A percentile compares a stretch with the other conserved stretches of the same genome.
Evolutionary conservation across 2,888 invertebrate genomes (phyloP).

Genomic region (Amblyjoppa fuscipennis): DNA sequence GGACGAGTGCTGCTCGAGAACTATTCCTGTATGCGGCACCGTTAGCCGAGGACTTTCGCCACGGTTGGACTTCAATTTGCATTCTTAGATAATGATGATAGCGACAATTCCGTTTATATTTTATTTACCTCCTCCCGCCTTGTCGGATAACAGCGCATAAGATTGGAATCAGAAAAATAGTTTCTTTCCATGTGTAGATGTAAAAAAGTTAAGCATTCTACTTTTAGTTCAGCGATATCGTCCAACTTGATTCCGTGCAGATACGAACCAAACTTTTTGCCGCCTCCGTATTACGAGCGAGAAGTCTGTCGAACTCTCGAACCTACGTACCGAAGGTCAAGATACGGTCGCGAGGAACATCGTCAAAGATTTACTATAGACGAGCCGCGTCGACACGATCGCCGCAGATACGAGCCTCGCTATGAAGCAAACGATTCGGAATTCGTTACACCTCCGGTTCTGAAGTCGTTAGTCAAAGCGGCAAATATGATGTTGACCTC

Average conservation of each 20-base stretch:
- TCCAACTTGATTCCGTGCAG: constrained; percentile 31
- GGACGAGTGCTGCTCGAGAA: constrained; percentile 45
- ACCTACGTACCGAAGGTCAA: neutral
- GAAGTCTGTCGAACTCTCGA: constrained; percentile 24
- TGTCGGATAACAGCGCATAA: neutral
- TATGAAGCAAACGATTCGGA: constrained; percentile 39
- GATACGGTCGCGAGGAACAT: constrained; percentile 31
- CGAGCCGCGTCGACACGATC: constrained; percentile 15
- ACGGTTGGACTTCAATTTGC: constrained; percentile 51
- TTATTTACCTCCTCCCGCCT: neutral
- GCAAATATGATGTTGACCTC: constrained; percentile 65
- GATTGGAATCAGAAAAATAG: neutral
- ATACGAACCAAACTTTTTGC: constrained; percentile 59
- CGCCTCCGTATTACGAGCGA: constrained; percentile 39
- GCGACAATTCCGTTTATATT: neutral
- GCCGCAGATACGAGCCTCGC: constrained; percentile 7
- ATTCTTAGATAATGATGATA: neutral
- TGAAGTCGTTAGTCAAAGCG: constrained; percentile 66
- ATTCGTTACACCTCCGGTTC: constrained; percentile 57
- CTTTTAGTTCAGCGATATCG: neutral
- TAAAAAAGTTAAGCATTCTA: neutral
- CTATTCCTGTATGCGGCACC: constrained; percentile 62
- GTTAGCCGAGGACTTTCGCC: constrained; percentile 65
- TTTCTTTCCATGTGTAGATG: neutral
- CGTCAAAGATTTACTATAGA: neutral